A percentile compares a stretch with the other conserved stretches of the same genome.
These are phyloP conservation scores for Chiroxiphia lanceolata DNA, from an alignment of 2,797 vertebrate genomes.

Conservation along the genomic window DNA sequence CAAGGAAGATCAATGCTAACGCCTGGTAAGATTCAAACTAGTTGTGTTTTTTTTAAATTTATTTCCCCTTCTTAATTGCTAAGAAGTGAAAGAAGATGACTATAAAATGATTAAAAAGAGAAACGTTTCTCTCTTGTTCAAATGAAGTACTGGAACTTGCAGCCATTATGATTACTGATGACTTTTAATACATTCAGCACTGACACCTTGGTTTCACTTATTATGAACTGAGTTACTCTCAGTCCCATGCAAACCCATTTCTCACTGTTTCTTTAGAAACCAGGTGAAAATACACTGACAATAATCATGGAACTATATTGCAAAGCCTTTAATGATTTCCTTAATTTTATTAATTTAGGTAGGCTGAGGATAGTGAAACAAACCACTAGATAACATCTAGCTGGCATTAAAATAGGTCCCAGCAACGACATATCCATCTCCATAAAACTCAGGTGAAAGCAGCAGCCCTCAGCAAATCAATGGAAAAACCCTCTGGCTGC, in stretches of 20 bases:
- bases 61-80: not conserved
- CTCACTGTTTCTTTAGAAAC: slow-evolving; percentile 33
- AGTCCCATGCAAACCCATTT: not conserved
- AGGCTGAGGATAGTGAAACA: slow-evolving; percentile 19
- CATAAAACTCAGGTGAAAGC: not conserved
- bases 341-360: slow-evolving; percentile 35
- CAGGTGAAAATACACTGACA: slow-evolving; percentile 42
- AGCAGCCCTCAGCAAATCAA: not conserved
- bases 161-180: not conserved
- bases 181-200: not conserved
- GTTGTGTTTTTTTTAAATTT: not conserved
- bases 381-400: not conserved
- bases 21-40: not conserved
- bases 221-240: not conserved
- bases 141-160: not conserved
- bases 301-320: not conserved
- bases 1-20: not conserved
- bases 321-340: not conserved
- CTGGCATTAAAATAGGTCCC: not conserved
- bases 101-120: not conserved
- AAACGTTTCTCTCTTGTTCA: not conserved
- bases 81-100: not conserved
- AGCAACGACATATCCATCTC: not conserved
- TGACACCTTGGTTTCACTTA: not conserved
- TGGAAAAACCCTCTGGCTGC: not conserved